Conservation (phyloP, 92 coral and sea anemone genomes). For the Heliopora coerulea region DNA sequence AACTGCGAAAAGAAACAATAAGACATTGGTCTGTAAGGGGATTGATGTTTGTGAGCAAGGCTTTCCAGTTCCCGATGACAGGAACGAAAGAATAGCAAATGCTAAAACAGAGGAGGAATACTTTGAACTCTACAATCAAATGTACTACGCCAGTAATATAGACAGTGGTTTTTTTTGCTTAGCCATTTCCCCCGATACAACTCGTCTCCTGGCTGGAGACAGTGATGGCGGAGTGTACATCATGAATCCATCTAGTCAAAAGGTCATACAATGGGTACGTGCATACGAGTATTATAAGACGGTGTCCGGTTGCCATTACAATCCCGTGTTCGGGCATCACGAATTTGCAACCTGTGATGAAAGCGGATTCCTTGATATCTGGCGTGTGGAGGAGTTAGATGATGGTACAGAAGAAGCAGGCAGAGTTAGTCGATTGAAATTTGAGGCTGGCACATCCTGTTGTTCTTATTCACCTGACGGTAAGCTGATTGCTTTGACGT, state of each 20-base stretch:
- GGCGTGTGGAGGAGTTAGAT: constrained; percentile 2
- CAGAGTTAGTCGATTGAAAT: not conserved
- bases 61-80: constrained; percentile 25
- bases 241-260: not conserved
- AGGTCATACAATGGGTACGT: not conserved
- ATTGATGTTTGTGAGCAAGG: constrained; percentile 31
- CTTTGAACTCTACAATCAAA: constrained; percentile 16
- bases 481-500: not conserved
- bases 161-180: constrained; percentile 23
- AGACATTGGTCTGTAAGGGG: constrained; percentile 2
- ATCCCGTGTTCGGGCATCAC: not conserved
- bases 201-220: not conserved
- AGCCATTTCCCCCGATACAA: constrained; percentile 14
- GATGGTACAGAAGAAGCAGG: not conserved
- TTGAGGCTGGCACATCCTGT: not conserved
- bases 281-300: not conserved
- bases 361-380: not conserved
- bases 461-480: constrained; percentile 12
- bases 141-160: constrained; percentile 26
- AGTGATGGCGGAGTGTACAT: constrained; percentile 8
- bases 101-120: constrained; percentile 22
- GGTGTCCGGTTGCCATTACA: constrained; percentile 13
- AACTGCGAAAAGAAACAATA: not conserved
- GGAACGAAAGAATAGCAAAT: not conserved
- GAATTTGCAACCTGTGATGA: constrained; percentile 19